Evolutionary conservation across 2,888 invertebrate genomes (phyloP).

Genomic region (Linhomoeus sp.): DNA sequence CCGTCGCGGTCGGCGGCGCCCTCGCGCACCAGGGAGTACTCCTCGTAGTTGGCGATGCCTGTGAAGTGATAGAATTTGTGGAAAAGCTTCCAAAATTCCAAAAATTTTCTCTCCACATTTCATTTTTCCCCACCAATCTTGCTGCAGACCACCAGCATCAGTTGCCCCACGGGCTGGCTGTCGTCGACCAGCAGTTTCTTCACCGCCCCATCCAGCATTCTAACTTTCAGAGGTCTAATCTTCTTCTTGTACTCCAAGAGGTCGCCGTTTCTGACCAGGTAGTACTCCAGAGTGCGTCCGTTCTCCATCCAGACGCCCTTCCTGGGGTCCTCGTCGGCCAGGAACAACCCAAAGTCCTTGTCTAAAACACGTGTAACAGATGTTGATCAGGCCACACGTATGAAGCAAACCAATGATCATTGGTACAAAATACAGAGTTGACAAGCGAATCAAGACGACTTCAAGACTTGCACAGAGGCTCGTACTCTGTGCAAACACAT

Average conservation of each 20-base stretch:
- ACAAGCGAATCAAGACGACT: too few species aligned
- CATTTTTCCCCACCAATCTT: slow-evolving; percentile 89
- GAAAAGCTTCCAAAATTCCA: too few species aligned
- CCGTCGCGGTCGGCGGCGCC: slow-evolving; percentile 10
- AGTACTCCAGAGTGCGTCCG: slow-evolving; percentile 79
- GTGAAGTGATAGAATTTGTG: too few species aligned
- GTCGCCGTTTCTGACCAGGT: slow-evolving; percentile 53
- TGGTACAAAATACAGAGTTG: too few species aligned
- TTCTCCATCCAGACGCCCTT: slow-evolving; percentile 94
- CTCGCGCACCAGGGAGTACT: slow-evolving; percentile 69
- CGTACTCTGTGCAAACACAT: too few species aligned
- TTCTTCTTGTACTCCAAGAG: slow-evolving; percentile 81
- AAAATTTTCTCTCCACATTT: too few species aligned
- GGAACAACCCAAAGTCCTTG: slow-evolving; percentile 86
- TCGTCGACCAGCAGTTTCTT: slow-evolving; percentile 94
- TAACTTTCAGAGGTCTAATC: slow-evolving; percentile 66
- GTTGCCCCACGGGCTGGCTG: slow-evolving; percentile 82
- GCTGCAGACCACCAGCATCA: slow-evolving; percentile 97
- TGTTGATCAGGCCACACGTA: too few species aligned
- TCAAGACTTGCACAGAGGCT: too few species aligned
- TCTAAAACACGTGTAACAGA: too few species aligned
- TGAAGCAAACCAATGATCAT: too few species aligned
- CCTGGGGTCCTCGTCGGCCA: slow-evolving; percentile 85
- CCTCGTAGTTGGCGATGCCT: slow-evolving; percentile 89
- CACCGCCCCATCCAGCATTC: slow-evolving; percentile 81